Evolutionary conservation across 64 coral and sea anemone genomes (phyloP).

Genomic region (Porites lutea): DNA sequence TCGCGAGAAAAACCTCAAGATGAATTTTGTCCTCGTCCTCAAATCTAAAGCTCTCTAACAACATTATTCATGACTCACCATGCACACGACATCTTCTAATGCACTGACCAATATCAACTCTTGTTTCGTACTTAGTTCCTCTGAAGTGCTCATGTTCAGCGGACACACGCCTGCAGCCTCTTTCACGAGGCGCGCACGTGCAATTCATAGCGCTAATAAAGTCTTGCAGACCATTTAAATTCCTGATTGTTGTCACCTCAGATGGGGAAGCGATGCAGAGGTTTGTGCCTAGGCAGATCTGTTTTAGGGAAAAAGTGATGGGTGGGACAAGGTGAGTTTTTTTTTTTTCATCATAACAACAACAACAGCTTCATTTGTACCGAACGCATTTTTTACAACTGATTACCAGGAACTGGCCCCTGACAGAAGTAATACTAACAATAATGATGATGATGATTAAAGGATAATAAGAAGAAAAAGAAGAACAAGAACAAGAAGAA

Average conservation of each 20-base stretch:
- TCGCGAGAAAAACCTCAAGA: too few species aligned
- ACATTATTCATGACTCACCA: neutral
- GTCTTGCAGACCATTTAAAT: slow-evolving; percentile 38
- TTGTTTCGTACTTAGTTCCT: slow-evolving; percentile 62
- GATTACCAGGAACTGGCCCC: too few species aligned
- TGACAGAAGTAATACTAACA: too few species aligned
- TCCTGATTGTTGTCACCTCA: slow-evolving; percentile 36
- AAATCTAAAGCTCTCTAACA: too few species aligned
- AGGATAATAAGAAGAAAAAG: too few species aligned
- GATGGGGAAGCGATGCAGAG: slow-evolving; percentile 28
- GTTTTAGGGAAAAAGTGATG: neutral
- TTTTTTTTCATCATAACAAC: neutral
- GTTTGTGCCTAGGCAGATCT: slow-evolving; percentile 40
- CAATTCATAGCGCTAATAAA: slow-evolving; percentile 40
- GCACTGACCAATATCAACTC: slow-evolving; percentile 63
- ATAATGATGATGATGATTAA: too few species aligned
- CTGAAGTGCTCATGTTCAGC: slow-evolving; percentile 36
- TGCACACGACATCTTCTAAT: slow-evolving; percentile 56
- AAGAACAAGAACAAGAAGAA: too few species aligned
- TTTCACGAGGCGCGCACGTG: slow-evolving; percentile 50
- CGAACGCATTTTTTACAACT: too few species aligned
- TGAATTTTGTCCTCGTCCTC: too few species aligned
- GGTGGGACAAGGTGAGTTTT: neutral
- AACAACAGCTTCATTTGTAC: too few species aligned
- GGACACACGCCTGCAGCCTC: slow-evolving; percentile 32